Evolutionary conservation across 2,888 invertebrate species (phyloP).

Genomic region (Azorinus chamasolen): DNA sequence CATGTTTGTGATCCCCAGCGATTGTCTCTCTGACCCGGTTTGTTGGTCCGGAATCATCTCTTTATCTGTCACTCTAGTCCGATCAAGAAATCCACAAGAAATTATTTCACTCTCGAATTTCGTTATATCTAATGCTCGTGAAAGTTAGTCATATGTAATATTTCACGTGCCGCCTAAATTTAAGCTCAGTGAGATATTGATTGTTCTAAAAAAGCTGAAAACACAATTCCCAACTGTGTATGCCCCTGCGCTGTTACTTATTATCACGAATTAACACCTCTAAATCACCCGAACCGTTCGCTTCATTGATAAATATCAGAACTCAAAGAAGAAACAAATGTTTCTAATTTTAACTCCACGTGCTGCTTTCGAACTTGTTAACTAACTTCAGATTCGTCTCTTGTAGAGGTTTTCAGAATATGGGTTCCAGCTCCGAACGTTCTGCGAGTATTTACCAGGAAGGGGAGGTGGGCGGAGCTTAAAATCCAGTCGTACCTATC

Average conservation of each 20-base stretch:
- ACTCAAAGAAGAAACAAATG: slow-evolving; percentile 22
- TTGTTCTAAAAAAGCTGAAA: no score
- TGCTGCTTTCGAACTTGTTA: slow-evolving; percentile 12
- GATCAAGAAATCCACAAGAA: no score
- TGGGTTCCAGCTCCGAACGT: slow-evolving; percentile 4
- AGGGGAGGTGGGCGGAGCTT: slow-evolving; percentile 39
- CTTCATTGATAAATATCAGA: not conserved
- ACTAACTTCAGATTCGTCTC: no score
- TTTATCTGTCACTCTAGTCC: no score
- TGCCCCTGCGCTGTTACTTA: no score
- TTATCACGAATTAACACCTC: no score
- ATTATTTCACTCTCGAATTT: no score
- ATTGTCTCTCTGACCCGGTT: slow-evolving; percentile 15
- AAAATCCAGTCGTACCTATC: slow-evolving; percentile 8
- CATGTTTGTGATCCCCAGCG: slow-evolving; percentile 32
- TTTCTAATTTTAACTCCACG: slow-evolving; percentile 59
- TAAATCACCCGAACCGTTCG: not conserved
- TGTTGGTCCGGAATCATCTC: slow-evolving; percentile 52
- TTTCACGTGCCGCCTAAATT: no score
- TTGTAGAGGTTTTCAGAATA: not conserved
- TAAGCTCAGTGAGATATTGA: no score
- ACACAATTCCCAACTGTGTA: no score
- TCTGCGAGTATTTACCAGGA: slow-evolving; percentile 40
- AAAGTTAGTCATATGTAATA: no score
- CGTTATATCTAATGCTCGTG: not conserved